phyloP scores from a whole-genome alignment of 1,140 invertebrate genomes.

The Ceratoteleas bidentatus region DNA sequence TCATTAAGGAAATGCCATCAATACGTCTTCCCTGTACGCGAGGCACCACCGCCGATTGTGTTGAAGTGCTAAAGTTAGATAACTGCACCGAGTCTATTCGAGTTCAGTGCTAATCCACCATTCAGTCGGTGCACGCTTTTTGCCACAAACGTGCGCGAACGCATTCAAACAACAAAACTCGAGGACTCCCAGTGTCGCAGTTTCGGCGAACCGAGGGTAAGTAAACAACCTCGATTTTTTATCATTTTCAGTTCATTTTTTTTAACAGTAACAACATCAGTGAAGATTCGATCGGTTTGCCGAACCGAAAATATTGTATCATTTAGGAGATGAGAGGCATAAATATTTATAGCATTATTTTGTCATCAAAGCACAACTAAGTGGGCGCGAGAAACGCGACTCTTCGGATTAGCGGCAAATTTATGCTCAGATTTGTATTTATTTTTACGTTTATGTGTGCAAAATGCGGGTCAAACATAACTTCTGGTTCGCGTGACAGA shows the following conservation, averaged over 20 bases:
- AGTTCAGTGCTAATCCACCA: constrained; percentile 65
- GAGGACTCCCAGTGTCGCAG: background rate
- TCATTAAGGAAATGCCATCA: constrained; percentile 64
- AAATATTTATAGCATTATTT: constrained; percentile 43
- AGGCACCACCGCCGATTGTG: constrained; percentile 59
- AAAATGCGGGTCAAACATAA: constrained; percentile 36
- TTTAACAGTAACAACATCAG: too few relatives aligned
- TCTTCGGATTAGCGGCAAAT: constrained; percentile 37
- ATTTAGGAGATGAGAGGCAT: background rate
- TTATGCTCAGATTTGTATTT: constrained; percentile 47
- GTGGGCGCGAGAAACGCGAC: constrained; percentile 6
- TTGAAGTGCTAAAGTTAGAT: constrained; percentile 65
- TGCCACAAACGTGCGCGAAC: constrained; percentile 29
- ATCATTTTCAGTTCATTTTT: too few relatives aligned
- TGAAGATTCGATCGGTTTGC: background rate
- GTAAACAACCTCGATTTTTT: constrained; percentile 7
- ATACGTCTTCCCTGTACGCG: constrained; percentile 51
- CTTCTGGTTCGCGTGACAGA: constrained; percentile 14
- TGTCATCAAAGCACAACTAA: constrained; percentile 27
- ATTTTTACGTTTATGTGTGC: constrained; percentile 53
- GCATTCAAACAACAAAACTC: constrained; percentile 19
- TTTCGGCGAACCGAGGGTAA: constrained; percentile 6
- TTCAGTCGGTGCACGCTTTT: constrained; percentile 55
- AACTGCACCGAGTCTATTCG: constrained; percentile 58
- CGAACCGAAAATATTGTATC: background rate